phyloP scores from a whole-genome alignment of 2,888 invertebrate genomes.

The Heliconius ismenius region DNA sequence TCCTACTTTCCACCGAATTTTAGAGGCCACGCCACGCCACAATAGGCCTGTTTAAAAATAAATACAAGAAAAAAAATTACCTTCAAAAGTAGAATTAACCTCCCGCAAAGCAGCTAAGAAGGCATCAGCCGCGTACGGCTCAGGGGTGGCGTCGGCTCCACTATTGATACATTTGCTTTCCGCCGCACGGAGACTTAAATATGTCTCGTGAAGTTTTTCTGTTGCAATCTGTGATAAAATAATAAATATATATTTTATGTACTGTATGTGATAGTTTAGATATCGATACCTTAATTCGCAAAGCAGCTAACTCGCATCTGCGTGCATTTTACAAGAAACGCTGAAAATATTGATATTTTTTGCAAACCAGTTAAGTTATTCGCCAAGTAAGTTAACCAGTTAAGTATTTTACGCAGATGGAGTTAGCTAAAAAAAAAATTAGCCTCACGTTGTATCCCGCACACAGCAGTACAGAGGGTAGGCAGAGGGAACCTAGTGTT shows the following conservation, averaged over 20 bases:
- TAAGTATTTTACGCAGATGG: no score
- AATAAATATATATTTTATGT: no score
- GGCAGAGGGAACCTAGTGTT: background rate
- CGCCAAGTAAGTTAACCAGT: no score
- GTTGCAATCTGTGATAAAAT: slow-evolving; percentile 84
- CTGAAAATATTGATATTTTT: no score
- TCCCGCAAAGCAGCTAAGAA: slow-evolving; percentile 91
- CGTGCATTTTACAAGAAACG: no score
- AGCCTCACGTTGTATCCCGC: no score
- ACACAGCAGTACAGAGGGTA: background rate
- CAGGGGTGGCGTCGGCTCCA: slow-evolving; percentile 83
- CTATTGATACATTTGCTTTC: slow-evolving; percentile 83
- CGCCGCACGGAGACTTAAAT: slow-evolving; percentile 86
- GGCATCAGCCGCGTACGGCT: slow-evolving; percentile 91
- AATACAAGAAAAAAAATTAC: slow-evolving; percentile 48
- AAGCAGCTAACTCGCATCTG: no score
- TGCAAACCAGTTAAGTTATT: no score
- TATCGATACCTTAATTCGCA: no score
- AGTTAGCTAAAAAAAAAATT: no score
- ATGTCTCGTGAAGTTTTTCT: slow-evolving; percentile 91
- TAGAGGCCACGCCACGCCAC: background rate
- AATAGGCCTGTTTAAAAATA: background rate
- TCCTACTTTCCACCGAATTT: background rate
- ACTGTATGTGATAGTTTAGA: no score
- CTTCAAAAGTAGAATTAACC: slow-evolving; percentile 83